Base-by-base conservation (phyloP, 35 echinoderm and acorn worm species). In the Eucidaris tribuloides region DNA sequence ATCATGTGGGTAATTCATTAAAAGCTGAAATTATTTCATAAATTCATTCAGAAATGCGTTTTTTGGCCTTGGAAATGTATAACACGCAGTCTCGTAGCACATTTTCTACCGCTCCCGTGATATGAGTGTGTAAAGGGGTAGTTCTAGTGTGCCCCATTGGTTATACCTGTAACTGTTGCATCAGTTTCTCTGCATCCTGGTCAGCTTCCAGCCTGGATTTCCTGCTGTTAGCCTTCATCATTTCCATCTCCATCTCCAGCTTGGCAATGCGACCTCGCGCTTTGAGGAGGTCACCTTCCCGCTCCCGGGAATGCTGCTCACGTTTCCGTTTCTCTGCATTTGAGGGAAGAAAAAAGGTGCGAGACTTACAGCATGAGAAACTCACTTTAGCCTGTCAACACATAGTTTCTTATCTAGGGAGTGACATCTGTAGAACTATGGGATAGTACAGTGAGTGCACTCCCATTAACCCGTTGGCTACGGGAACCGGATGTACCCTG, bases 161-260 rank as follows among this genome's bases (percentile, higher is more conserved):
- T 39, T 40, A n/a, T 24, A 83, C 58, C 62, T 39, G 57, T 83
- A 64, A 45, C 54, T 65, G 56, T 48, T 77, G 22, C 29, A 19
- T 74, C 7, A 74, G 38, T 64, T 79, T 76, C 46, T 90, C 80
- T 19, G 70, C 57, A 23, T 89, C 89, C 58, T 74, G 83, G 50
- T 97, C 94, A 44, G 50, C 71, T 41, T 97, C 94, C 17, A 97
- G 14, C 15, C 89, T 87, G 19, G 65, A 36, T n/a, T 77, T 74
- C 64, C 89, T 87, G 42, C 29, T 25, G 39, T 22, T 36, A 3
- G 81, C 41, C 48, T 97, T 97, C 54, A 92, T 58, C 42, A 79
- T 46, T 22, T 91, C 61, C 81, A 97, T 77, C 81, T 97, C 94
- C 30, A 58, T 71, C 66, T 97, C 85, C 23, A 97, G 76, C 38